Evolutionary conservation across 2,113 vertebrate genomes (phyloP).

Genomic region (Probosciger aterrimus): DNA sequence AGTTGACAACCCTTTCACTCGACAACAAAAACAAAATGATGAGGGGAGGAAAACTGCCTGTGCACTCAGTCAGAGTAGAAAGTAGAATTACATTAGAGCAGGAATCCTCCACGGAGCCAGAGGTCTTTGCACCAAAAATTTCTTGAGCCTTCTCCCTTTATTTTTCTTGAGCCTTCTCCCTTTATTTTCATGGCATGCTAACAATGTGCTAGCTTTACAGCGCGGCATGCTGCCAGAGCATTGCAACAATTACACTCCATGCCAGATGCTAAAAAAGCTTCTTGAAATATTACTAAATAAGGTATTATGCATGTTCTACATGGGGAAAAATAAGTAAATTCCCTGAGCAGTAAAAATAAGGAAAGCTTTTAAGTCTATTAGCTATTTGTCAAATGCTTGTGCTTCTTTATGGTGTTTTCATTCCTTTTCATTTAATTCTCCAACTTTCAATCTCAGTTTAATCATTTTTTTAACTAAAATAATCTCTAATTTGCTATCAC

Average conservation of each 20-base stretch:
- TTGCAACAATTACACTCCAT: neutral
- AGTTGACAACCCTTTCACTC: neutral
- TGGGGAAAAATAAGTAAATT: constrained; percentile 14
- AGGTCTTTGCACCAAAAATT: neutral
- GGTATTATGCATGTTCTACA: neutral
- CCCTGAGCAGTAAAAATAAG: neutral
- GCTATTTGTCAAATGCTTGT: neutral
- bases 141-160: neutral
- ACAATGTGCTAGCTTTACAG: neutral
- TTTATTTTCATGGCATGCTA: constrained; percentile 1
- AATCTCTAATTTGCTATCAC: neutral
- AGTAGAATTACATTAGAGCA: neutral
- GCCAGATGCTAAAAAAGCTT: constrained; percentile 37
- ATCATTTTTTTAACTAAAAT: neutral
- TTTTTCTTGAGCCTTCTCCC: neutral
- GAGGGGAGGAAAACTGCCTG: neutral
- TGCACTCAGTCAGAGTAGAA: neutral
- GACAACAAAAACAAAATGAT: neutral
- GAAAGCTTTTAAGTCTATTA: neutral
- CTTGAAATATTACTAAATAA: constrained; percentile 60
- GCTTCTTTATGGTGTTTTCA: neutral
- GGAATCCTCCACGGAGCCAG: neutral
- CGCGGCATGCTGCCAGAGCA: neutral
- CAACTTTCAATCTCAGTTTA: neutral
- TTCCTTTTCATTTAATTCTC: constrained; percentile 8